These are phyloP conservation scores for Littorina saxatilis DNA, from an alignment of 1,140 invertebrate genomes.

Conservation along the genomic window DNA sequence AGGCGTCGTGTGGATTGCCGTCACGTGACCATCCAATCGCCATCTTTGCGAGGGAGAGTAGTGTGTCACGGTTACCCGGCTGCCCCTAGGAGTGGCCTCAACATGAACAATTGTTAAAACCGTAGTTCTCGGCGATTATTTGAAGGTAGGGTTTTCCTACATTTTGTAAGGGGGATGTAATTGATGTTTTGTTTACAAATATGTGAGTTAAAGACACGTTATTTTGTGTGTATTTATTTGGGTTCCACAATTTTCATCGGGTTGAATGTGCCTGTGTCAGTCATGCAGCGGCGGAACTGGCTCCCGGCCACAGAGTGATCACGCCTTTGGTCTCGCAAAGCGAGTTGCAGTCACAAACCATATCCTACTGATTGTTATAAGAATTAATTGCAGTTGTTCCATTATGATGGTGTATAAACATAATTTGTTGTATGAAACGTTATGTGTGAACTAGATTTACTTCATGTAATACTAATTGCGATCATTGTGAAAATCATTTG, in stretches of 20 bases:
- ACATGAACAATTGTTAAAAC: slow-evolving; percentile 16
- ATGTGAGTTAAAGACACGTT: no score
- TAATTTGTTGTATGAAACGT: no score
- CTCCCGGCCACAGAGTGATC: slow-evolving; percentile 25
- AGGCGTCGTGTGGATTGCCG: slow-evolving; percentile 37
- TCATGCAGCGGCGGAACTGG: not conserved
- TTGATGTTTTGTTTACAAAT: not conserved
- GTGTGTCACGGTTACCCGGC: slow-evolving; percentile 9
- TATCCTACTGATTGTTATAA: no score
- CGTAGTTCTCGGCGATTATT: not conserved
- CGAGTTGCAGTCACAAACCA: no score
- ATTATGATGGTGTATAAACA: no score
- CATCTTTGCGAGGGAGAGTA: slow-evolving; percentile 32
- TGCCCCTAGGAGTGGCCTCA: slow-evolving; percentile 30
- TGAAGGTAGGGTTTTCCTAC: slow-evolving; percentile 1
- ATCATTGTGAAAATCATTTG: no score
- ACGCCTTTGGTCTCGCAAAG: slow-evolving; percentile 32
- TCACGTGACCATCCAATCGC: slow-evolving; percentile 36
- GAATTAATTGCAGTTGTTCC: no score
- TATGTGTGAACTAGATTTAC: no score
- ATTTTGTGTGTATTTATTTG: no score
- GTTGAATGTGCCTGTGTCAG: not conserved
- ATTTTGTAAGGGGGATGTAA: no score
- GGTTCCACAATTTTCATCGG: not conserved
- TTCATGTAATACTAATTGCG: no score